Base-by-base conservation (phyloP, 2,888 invertebrate genomes). In the Sarcophaga rosellei region DNA sequence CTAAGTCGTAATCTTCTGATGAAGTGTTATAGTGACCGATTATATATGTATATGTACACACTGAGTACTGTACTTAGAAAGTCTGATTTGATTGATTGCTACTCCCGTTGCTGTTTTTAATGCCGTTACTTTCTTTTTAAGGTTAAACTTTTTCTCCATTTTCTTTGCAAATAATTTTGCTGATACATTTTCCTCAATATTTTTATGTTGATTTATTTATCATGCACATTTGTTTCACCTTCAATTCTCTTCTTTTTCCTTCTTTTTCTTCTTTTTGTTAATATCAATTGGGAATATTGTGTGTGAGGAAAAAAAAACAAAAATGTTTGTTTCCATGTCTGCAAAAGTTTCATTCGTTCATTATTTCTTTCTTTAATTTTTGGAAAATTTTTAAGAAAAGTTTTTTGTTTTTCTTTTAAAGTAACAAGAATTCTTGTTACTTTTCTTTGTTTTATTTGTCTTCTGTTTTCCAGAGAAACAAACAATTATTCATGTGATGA, bases 151-250 rank as follows among this genome's bases (percentile, higher is more conserved):
- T 57, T 57, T 66, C 17, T n/a, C 2, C n/a, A 3, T 5, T 59
- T 61, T 47, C 35, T 69, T 69, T 21, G 10, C 21, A 77, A 47
- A n/a, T 62, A 69, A 77, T 77, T 77, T 77, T 62, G 21, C 15
- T 66, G 44, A 35, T 66, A 61, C 20, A 45, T 66, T 20, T 44
- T 44, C 11, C 35, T 66, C 15, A 15, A 17, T 23, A 17, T 77
- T 23, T 77, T 77, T 77, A 61, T 69, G 69, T 45, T 77, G 77
- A 69, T 77, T 77, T 68, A 77, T 69, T 77, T 77, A 77, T 77
- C 69, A 61, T 69, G 77, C 69, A 77, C 17, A 45, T 69, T 57
- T 62, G 2, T 77, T 76, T 77, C 44, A 61, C 11, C 21, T 17
- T 68, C 21, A 76, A n/a, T 35, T 59, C 2, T 47, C 3, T 47